These are phyloP conservation scores for Noturus placidus DNA, from an alignment of 2,113 vertebrate genomes.

Conservation along the genomic window DNA sequence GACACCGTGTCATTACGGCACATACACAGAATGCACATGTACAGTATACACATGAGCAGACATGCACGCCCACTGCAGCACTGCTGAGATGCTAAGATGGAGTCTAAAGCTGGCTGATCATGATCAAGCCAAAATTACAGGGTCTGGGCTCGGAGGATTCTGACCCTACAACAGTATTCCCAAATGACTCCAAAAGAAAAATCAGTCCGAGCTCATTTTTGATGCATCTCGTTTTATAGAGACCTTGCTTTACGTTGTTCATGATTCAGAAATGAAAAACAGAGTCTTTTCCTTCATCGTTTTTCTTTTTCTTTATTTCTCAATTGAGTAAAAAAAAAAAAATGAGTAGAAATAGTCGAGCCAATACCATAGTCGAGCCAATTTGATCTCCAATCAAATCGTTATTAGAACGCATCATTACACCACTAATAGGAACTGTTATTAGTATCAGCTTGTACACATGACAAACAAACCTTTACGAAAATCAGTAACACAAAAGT, in stretches of 20 bases:
- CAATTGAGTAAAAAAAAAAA: too few species aligned
- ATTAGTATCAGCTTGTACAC: not conserved
- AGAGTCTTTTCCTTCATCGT: not conserved
- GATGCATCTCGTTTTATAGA: too few species aligned
- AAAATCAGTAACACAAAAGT: not conserved
- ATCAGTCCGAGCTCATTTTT: too few species aligned
- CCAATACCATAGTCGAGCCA: too few species aligned
- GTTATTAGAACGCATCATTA: not conserved
- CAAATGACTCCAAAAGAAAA: not conserved
- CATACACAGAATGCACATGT: constrained; percentile 8
- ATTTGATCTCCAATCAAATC: not conserved
- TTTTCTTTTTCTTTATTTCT: too few species aligned
- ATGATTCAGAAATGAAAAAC: not conserved
- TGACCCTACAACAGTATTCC: constrained; percentile 5
- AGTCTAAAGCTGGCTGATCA: not conserved
- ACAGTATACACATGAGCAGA: not conserved
- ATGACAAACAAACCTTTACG: not conserved
- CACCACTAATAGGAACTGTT: not conserved
- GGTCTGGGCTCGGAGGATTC: not conserved
- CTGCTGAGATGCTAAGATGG: constrained; percentile 22
- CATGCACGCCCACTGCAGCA: not conserved
- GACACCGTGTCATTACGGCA: constrained; percentile 29
- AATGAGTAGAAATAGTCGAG: not conserved
- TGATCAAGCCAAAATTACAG: not conserved
- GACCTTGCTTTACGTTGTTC: too few species aligned